A percentile compares a stretch with the other conserved stretches of the same genome.
Evolutionary conservation across 1,140 invertebrate species (phyloP).

Genomic region (Tetramorium parvispinum): DNA sequence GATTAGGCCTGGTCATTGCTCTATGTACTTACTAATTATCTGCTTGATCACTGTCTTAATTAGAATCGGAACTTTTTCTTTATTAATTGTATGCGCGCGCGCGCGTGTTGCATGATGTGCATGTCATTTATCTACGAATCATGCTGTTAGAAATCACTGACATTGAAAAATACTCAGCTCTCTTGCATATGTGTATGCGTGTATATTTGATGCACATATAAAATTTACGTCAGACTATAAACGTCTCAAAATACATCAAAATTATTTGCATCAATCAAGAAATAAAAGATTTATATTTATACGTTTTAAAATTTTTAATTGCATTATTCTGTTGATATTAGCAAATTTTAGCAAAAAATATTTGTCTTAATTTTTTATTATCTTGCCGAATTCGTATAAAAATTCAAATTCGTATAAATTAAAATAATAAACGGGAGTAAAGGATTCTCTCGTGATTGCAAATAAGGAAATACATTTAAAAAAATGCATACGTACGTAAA

Average conservation of each 20-base stretch:
- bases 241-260: neutral
- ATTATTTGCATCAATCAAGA: neutral
- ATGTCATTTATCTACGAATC: neutral
- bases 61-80: neutral
- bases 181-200: too few relatives aligned
- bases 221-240: neutral
- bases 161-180: neutral
- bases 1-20: neutral
- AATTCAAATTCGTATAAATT: neutral
- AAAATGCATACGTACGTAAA: neutral
- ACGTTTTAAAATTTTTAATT: neutral
- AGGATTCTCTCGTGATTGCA: neutral
- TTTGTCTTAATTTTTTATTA: neutral
- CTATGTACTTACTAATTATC: slow-evolving; percentile 41
- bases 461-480: neutral
- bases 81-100: too few relatives aligned
- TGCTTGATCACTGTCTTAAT: slow-evolving; percentile 44
- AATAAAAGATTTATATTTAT: neutral
- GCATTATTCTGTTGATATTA: too few relatives aligned
- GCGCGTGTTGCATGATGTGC: neutral
- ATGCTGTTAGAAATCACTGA: neutral
- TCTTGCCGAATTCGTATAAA: neutral
- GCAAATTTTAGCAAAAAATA: neutral
- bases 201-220: neutral
- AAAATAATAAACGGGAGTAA: neutral